phyloP scores from a whole-genome alignment of 2,113 vertebrate species.

The Scytalopus superciliaris region DNA sequence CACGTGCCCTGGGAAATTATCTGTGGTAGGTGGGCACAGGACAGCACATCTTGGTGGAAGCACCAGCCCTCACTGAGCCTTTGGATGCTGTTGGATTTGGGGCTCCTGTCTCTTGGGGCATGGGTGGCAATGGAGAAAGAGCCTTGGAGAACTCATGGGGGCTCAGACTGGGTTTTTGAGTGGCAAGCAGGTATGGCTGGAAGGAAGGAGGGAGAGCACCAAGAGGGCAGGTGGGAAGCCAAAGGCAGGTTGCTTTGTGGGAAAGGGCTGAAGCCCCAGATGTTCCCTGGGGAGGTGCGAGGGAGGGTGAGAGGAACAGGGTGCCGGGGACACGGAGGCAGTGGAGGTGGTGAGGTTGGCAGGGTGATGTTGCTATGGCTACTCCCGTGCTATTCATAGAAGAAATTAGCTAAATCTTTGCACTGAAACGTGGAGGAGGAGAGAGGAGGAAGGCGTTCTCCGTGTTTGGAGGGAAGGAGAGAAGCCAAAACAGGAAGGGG shows the following conservation, averaged over 20 bases:
- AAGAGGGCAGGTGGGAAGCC: not conserved
- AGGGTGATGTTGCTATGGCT: conserved; percentile 75
- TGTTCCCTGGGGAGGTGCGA: conserved; percentile 42
- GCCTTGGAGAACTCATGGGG: not conserved
- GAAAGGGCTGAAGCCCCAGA: conserved; percentile 47
- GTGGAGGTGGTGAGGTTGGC: conserved; percentile 72
- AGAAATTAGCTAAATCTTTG: conserved; percentile 72
- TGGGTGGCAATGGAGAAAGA: not conserved
- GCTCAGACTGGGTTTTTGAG: not conserved
- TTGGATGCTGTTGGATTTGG: not conserved
- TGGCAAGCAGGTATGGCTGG: not conserved
- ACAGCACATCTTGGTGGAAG: not conserved
- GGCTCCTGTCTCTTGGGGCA: not conserved
- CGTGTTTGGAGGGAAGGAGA: conserved; percentile 10
- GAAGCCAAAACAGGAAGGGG: conserved; percentile 50
- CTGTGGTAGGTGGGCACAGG: not conserved
- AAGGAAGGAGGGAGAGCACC: not conserved
- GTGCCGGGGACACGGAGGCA: conserved; percentile 47
- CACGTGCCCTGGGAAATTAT: not conserved
- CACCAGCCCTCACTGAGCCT: not conserved
- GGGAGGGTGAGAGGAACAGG: conserved; percentile 57
- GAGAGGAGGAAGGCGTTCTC: conserved; percentile 46
- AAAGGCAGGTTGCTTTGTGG: not conserved
- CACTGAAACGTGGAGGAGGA: conserved; percentile 69
- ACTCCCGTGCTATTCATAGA: conserved; percentile 69